Evolutionary conservation across 2,113 vertebrate species (phyloP), one percentile per base, ranked within the genome.

Genomic region (Saimiri boliviensis): DNA sequence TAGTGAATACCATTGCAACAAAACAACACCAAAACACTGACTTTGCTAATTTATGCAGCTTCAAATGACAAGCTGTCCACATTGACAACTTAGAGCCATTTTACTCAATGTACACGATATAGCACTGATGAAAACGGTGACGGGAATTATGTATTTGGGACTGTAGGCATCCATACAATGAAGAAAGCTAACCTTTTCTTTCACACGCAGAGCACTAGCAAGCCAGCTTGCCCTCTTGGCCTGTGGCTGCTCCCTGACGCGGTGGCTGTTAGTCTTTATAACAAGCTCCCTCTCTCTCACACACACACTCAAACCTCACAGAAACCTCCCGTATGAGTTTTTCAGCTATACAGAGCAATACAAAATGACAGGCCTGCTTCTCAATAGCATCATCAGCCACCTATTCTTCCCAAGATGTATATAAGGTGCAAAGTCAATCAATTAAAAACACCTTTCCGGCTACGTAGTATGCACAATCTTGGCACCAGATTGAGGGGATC

Each of bases 241-340:
- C 23, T 56, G 3, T 5, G 1, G 2, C 0, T 27, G 70, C 4
- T 10, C 17, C 54, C 77, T 6, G 6, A 45, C 47, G 32, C 23
- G 4, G 14, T 0, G 2, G 1, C 1, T 3, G 10, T 54, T 0
- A 0, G 7, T 42, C 8, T 35, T 13, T n/a, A 1, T 68, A 68
- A 68, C 16, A 30, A 63, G 27, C 23, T 42, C 21, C 49, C 5
- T 52, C 49, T 4, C 40, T 52, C 63, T 11, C 77, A 83, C 23
- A 81, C 32, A 74, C 32, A 23, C 42, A 23, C 21, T 11, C 0
- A 5, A 3, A 23, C 52, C 60, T 19, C 56, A n/a, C 2, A 17
- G 0, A 68, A 66, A 40, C 79, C 60, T 73, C 5, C 82, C 63
- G 17, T 71, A 47, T 20, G 27, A 56, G 32, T 23, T 60, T 27